Evolutionary conservation across 2,888 invertebrate genomes (phyloP), one percentile per base, ranked within the genome.

Genomic region (Ormyrus thymus): DNA sequence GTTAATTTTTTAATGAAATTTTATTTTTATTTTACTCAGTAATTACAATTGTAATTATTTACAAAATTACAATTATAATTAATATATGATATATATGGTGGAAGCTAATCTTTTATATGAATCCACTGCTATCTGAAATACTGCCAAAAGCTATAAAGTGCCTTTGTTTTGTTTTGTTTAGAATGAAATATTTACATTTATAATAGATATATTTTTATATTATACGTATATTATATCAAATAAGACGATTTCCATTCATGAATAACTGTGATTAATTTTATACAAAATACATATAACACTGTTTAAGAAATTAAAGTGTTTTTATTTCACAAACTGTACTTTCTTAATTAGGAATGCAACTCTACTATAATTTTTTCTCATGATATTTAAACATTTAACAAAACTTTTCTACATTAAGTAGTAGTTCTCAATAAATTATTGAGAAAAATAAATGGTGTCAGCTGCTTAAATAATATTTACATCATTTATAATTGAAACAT

Each of bases 401-500:
- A 15, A 68, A 73, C 65, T 71, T 43, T 59, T 55, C 65, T 70
- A 70, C 6, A 62, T 51, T 51, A 51, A 61, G 58, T 48, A 77
- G 69, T 48, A 73, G 15, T 46, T 65, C n/a, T 66, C 45, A 8
- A 68, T 66, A 68, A 72, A 43, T 58, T 11, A 65, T 68, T n/a
- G 46, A 55, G 45, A 75, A 48, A 70, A 76, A 64, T 76, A 59
- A 78, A 70, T 76, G 68, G 64, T 72, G 13, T 59, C 46, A 71
- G 55, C 55, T 8, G 65, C 70, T 81, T 75, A 79, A 79, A 83
- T 80, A 80, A 83, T 83, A 83, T 83, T 81, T 83, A 83, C 83
- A 83, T 80, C 72, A 78, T 61, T 79, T 64, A 70, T 55, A 78
- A 74, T 61, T 62, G 70, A 70, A 82, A 76, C 62, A 59, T 76